Percentiles rank a stretch among this genome's conserved stretches.
Evolutionary conservation across 1,140 invertebrate species (phyloP).

Genomic region (Oncopodura yosiiana): DNA sequence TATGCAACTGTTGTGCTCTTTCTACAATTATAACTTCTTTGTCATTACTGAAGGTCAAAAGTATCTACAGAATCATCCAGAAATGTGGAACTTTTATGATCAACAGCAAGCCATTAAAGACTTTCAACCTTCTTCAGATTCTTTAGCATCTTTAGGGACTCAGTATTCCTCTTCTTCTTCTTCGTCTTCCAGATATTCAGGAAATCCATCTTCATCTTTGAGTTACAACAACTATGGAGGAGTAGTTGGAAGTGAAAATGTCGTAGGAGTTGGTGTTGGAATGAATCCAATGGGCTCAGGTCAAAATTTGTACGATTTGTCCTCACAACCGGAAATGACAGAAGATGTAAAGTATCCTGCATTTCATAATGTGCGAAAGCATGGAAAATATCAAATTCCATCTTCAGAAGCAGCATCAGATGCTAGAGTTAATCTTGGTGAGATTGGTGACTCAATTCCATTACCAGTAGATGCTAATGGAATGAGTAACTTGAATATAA

Average conservation of each 20-base stretch:
- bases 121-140: background rate
- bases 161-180: background rate
- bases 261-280: no score
- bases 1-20: no score
- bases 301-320: conserved; percentile 17
- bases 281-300: conserved; percentile 4
- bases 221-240: background rate
- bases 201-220: background rate
- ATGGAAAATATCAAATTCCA: conserved; percentile 17
- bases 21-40: no score
- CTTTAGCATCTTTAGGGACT: background rate
- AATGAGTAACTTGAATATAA: conserved; percentile 21
- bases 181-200: background rate
- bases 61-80: conserved; percentile 42
- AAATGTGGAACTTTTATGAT: conserved; percentile 36
- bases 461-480: no score
- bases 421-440: background rate
- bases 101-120: conserved; percentile 11
- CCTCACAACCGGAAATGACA: conserved; percentile 27
- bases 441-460: background rate
- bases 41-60: conserved; percentile 41
- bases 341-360: conserved; percentile 33
- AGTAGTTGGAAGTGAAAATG: background rate
- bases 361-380: conserved; percentile 34
- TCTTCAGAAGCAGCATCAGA: background rate